phyloP scores from a whole-genome alignment of 2,113 vertebrate genomes.

The Tetrao urogallus region DNA sequence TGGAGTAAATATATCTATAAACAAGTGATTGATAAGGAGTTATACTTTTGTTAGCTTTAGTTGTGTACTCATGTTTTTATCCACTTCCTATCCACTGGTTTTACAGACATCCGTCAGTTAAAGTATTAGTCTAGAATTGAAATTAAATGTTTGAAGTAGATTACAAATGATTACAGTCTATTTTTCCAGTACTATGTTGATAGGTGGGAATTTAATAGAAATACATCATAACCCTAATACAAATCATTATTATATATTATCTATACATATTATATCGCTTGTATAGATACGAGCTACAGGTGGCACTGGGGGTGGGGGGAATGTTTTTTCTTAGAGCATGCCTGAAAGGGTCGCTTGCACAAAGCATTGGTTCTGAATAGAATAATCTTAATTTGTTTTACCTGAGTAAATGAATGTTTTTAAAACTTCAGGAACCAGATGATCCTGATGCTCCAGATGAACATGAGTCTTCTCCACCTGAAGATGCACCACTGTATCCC shows the following conservation, averaged over 20 bases:
- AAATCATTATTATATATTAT: not conserved
- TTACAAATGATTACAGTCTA: not conserved
- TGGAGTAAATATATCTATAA: not conserved
- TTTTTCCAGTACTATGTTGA: fast-evolving
- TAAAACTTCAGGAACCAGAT: slow-evolving; percentile 89
- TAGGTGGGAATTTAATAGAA: not conserved
- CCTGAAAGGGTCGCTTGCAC: not conserved
- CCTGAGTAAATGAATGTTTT: not conserved
- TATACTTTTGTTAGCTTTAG: not conserved
- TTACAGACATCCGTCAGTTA: not conserved
- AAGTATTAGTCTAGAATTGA: not conserved
- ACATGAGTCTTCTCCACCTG: slow-evolving; percentile 96
- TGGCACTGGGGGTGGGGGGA: not conserved
- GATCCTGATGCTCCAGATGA: slow-evolving; percentile 98
- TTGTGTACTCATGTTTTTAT: not conserved
- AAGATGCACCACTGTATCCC: slow-evolving; percentile 96
- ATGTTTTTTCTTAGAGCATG: not conserved
- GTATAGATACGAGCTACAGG: fast-evolving
- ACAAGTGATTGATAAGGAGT: not conserved
- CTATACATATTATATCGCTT: not conserved
- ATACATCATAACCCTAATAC: too few species aligned
- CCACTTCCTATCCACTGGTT: not conserved
- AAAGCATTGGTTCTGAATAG: not conserved
- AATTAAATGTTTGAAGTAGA: not conserved
- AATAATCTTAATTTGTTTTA: not conserved